Conservation (phyloP, 2,113 vertebrate genomes). For the Zingel zingel region DNA sequence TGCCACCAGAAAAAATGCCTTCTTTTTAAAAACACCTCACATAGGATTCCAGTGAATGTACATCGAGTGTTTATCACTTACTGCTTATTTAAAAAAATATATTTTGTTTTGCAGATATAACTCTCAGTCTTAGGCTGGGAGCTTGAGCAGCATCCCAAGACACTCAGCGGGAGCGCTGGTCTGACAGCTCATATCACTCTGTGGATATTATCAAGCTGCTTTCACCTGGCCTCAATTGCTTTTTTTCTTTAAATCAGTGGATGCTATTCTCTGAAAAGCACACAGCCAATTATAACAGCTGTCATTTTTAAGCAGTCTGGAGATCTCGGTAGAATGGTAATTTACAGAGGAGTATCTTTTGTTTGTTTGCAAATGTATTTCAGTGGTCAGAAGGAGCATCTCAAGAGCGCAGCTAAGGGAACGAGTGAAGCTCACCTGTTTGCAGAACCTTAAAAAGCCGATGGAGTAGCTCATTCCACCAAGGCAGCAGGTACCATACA, state of each 20-base stretch:
- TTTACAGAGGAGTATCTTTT: background rate
- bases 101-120: slow-evolving; percentile 66
- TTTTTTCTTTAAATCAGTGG: slow-evolving; percentile 48
- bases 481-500: slow-evolving; percentile 95
- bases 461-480: slow-evolving; percentile 93
- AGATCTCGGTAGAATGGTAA: slow-evolving; percentile 45
- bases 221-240: slow-evolving; percentile 70
- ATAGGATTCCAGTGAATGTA: slow-evolving; percentile 28
- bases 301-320: slow-evolving; percentile 63
- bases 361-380: slow-evolving; percentile 11
- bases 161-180: slow-evolving; percentile 36
- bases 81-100: slow-evolving; percentile 39
- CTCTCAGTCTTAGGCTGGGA: slow-evolving; percentile 64
- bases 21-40: slow-evolving; percentile 49
- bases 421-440: slow-evolving; percentile 88
- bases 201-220: slow-evolving; percentile 69
- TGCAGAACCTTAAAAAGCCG: slow-evolving; percentile 96
- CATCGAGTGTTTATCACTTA: slow-evolving; percentile 57
- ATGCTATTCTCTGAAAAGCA: slow-evolving; percentile 62
- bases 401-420: slow-evolving; percentile 12
- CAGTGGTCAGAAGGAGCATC: slow-evolving; percentile 1
- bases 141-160: slow-evolving; percentile 61
- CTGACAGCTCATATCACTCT: slow-evolving; percentile 73
- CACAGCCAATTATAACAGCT: slow-evolving; percentile 65
- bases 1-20: slow-evolving; percentile 21